phyloP scores from a whole-genome alignment of 2,113 vertebrate species.

The Petrocephalus zakoni region DNA sequence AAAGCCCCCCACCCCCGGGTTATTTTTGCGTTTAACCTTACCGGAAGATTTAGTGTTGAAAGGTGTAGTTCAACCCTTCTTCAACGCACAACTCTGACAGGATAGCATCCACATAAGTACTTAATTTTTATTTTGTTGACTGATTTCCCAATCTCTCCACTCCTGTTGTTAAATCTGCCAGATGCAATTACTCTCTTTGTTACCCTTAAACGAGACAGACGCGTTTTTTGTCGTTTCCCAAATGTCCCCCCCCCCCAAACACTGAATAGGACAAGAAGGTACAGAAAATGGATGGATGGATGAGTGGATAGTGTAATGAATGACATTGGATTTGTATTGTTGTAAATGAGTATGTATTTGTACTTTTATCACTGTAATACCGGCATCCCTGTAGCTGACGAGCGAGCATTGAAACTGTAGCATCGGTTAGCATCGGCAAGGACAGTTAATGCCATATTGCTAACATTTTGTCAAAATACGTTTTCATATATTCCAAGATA shows the following conservation, averaged over 20 bases:
- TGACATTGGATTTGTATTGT: too few relatives aligned
- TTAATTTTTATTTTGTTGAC: not conserved
- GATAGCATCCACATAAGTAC: not conserved
- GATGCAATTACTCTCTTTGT: not conserved
- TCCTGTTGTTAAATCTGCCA: not conserved
- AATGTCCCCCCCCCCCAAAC: not conserved
- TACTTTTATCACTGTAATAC: not conserved
- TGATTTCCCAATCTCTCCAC: not conserved
- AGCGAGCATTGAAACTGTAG: not conserved
- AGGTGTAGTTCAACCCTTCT: not conserved
- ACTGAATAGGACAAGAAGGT: too few relatives aligned
- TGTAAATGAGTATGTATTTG: too few relatives aligned
- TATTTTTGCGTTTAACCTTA: not conserved
- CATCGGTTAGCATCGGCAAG: not conserved
- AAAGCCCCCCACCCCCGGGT: too few relatives aligned
- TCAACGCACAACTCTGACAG: not conserved
- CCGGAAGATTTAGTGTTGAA: not conserved
- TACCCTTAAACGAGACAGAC: not conserved
- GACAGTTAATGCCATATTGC: not conserved
- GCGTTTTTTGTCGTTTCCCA: not conserved
- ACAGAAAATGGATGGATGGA: too few relatives aligned
- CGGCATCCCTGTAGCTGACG: not conserved
- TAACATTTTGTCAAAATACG: not conserved
- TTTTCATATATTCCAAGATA: not conserved
- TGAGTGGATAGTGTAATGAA: too few relatives aligned